Base-by-base conservation (phyloP, 2,888 invertebrate genomes). In the Malthinus seriepunctatus region DNA sequence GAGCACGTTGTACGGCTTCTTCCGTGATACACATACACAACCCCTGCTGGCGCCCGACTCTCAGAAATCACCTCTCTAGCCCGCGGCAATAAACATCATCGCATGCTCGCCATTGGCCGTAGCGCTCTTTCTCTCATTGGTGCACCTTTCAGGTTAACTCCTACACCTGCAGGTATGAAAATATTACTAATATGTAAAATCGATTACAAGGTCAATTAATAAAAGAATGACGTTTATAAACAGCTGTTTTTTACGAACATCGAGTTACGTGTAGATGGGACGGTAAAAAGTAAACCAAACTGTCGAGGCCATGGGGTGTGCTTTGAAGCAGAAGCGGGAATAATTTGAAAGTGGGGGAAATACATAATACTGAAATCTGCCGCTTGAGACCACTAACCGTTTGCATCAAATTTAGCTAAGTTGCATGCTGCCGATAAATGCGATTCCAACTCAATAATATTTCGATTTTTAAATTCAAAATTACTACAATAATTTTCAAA, bases 21-120 rank as follows among this genome's bases (percentile, higher is more conserved):
- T 63, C 67, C 67, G 67, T 57, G 63, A 60, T 63, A 69, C 68
- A 71, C 71, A 71, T 65, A 69, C 72, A 73, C 76, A 76, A 70
- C 76, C 76, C 75, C 71, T 69, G 72, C 69, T 67, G 69, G 69
- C 71, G 71, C 66, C 69, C 70, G 75, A 74, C 75, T 75, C 75
- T 69, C 67, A 67, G 70, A 72, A 69, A 70, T 68, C 72, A 73
- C 73, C 72, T 71, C 73, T 68, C 67, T 69, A 68, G 73, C 74
- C 74, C 70, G 71, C 73, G 72, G 75, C 74, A 72, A 74, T 75
- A 76, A 76, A 78, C 76, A 73, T 72, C 70, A 70, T 71, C 70
- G 73, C 71, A 68, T 69, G 70, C 73, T 76, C 77, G 76, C 78
- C 76, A 78, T 78, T 78, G 79, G 79, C 75, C 76, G 74, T 67